Percentiles rank a stretch among this genome's conserved stretches.
phyloP scores from a whole-genome alignment of 2,113 vertebrate genomes.

The Megaceryle torquata region DNA sequence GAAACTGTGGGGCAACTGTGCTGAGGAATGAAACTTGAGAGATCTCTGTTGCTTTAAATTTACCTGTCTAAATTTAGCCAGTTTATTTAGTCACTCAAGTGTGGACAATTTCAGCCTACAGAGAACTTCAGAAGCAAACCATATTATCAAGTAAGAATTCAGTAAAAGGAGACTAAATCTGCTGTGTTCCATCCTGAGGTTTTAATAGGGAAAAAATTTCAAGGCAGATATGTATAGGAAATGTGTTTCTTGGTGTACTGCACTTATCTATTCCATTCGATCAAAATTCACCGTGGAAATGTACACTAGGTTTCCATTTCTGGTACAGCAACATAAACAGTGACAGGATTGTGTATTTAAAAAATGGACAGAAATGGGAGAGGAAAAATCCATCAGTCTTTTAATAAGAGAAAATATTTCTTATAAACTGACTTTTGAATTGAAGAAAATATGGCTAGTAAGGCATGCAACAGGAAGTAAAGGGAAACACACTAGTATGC shows the following conservation, averaged over 20 bases:
- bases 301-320: slow-evolving; percentile 35
- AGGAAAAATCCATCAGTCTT: slow-evolving; percentile 5
- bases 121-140: not conserved
- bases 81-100: slow-evolving; percentile 27
- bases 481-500: not conserved
- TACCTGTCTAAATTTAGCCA: not conserved
- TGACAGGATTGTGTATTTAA: not conserved
- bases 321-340: not conserved
- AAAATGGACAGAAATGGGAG: not conserved
- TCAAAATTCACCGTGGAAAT: slow-evolving; percentile 9
- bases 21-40: slow-evolving; percentile 13
- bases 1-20: not conserved
- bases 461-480: not conserved
- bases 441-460: not conserved
- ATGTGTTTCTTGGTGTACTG: not conserved
- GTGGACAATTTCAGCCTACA: slow-evolving; percentile 8
- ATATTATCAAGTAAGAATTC: not conserved
- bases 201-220: not conserved
- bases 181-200: not conserved
- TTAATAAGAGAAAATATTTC: not conserved
- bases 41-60: not conserved
- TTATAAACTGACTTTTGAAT: not conserved
- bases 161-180: not conserved
- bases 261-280: slow-evolving; percentile 24
- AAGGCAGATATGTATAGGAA: not conserved